phyloP scores from a whole-genome alignment of 2,888 invertebrate genomes.

The Callimorpha dominula region DNA sequence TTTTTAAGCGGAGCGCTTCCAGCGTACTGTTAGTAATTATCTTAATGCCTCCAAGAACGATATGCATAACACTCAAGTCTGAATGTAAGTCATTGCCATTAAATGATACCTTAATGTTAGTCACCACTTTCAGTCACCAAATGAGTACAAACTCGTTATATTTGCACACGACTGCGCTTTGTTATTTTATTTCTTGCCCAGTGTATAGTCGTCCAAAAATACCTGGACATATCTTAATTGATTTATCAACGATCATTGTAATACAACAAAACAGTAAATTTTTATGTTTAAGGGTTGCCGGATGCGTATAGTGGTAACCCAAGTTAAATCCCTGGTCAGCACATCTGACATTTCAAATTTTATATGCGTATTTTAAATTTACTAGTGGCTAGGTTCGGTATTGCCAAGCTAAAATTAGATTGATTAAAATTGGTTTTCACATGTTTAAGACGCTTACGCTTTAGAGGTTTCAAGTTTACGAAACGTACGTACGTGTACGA shows the following conservation, averaged over 20 bases:
- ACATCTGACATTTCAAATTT: not conserved
- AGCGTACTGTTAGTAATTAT: not conserved
- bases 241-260: not conserved
- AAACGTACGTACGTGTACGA: too few species aligned
- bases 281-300: not conserved
- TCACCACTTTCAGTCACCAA: constrained; percentile 5
- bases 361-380: too few species aligned
- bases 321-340: not conserved
- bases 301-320: not conserved
- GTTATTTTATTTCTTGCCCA: constrained; percentile 20
- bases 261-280: not conserved
- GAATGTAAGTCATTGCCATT: not conserved
- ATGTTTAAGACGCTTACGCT: not conserved
- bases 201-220: constrained; percentile 14
- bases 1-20: not conserved
- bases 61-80: not conserved
- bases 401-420: not conserved
- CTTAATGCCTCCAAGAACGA: not conserved
- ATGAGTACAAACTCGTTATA: constrained; percentile 9
- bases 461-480: not conserved
- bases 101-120: not conserved
- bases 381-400: not conserved
- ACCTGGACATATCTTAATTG: not conserved
- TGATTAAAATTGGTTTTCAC: not conserved
- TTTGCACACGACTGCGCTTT: constrained; percentile 30